Conservation (phyloP, 2,113 vertebrate species). For the Dromiciops gliroides region DNA sequence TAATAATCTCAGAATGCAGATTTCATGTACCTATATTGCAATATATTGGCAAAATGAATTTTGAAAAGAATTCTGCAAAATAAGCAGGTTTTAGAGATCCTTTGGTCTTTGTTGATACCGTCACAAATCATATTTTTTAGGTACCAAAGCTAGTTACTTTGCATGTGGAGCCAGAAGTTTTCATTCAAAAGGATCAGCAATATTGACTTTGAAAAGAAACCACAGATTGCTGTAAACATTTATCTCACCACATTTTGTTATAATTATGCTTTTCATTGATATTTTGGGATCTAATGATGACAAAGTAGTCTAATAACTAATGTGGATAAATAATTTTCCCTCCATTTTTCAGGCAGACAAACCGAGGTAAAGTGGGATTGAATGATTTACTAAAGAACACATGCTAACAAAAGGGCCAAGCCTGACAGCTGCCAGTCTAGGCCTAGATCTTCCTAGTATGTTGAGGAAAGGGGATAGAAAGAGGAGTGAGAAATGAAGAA, state of each 20-base stretch:
- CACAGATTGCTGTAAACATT: conserved; percentile 69
- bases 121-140: conserved; percentile 81
- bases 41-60: conserved; percentile 22
- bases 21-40: conserved; percentile 22
- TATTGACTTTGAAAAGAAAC: conserved; percentile 75
- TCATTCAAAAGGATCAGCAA: conserved; percentile 62
- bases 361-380: background rate
- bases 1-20: conserved; percentile 17
- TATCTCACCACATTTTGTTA: conserved; percentile 64
- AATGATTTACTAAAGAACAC: background rate
- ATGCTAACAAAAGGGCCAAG: background rate
- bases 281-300: conserved; percentile 36
- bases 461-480: background rate
- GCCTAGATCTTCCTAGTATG: background rate
- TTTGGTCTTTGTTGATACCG: conserved; percentile 69
- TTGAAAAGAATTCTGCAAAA: conserved; percentile 50
- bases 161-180: conserved; percentile 72
- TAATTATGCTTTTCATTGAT: conserved; percentile 54
- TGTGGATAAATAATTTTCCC: background rate
- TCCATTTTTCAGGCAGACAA: conserved; percentile 49
- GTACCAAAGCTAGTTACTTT: conserved; percentile 67
- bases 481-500: background rate
- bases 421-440: background rate
- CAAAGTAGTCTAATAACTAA: conserved; percentile 6
- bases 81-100: conserved; percentile 58